These are phyloP conservation scores for Bubo bubo DNA, from an alignment of 2,113 vertebrate species.

Conservation along the genomic window DNA sequence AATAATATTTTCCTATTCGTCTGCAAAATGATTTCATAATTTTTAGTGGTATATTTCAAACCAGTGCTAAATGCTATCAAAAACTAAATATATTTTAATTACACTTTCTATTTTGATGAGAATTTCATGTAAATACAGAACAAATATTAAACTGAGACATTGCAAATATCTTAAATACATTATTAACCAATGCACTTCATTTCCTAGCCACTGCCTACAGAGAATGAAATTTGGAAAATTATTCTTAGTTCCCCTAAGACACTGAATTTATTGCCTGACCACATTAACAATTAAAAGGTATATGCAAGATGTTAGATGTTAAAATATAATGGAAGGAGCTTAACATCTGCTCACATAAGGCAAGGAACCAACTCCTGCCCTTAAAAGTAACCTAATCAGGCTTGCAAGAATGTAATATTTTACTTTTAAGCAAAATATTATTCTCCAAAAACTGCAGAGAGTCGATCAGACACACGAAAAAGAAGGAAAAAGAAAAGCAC, in stretches of 20 bases:
- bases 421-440: slow-evolving; percentile 25
- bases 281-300: slow-evolving; percentile 65
- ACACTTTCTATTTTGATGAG: slow-evolving; percentile 15
- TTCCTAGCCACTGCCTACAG: slow-evolving; percentile 23
- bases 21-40: slow-evolving; percentile 60
- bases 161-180: slow-evolving; percentile 18
- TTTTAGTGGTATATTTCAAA: slow-evolving; percentile 35
- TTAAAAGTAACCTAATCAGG: slow-evolving; percentile 36
- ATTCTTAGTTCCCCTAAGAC: slow-evolving; percentile 46
- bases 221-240: slow-evolving; percentile 53
- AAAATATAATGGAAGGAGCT: slow-evolving; percentile 19
- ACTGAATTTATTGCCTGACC: slow-evolving; percentile 34
- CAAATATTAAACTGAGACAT: background rate
- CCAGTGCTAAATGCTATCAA: slow-evolving; percentile 48
- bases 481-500: background rate
- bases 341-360: slow-evolving; percentile 13
- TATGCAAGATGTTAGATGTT: slow-evolving; percentile 36
- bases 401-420: background rate
- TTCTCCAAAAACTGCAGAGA: background rate
- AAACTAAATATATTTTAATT: slow-evolving; percentile 3
- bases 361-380: slow-evolving; percentile 6
- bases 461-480: background rate
- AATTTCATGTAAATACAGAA: slow-evolving; percentile 26
- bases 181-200: slow-evolving; percentile 15
- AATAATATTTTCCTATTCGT: slow-evolving; percentile 52